Conservation (phyloP, 1,140 invertebrate species). For the Rhopalosiphum maidis region DNA sequence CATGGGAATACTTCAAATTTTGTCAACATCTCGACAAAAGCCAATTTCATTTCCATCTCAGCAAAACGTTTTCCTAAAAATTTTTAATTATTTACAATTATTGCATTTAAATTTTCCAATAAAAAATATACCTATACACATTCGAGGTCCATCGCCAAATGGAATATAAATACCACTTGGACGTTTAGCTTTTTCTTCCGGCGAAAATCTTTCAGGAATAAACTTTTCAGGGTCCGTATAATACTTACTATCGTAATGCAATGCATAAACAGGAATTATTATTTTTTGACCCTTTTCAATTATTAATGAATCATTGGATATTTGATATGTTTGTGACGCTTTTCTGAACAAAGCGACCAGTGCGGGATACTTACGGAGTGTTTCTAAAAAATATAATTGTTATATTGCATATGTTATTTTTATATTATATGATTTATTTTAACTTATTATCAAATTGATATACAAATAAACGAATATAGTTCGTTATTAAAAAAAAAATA, state of each 20-base stretch:
- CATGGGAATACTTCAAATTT: slow-evolving; percentile 22
- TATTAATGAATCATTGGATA: neutral
- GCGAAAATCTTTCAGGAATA: neutral
- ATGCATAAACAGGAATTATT: neutral
- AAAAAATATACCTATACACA: neutral
- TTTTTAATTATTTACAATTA: neutral
- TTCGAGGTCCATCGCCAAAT: neutral
- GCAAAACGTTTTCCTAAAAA: neutral
- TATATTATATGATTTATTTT: neutral
- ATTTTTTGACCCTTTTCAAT: neutral
- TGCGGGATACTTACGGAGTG: neutral
- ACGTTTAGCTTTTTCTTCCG: neutral
- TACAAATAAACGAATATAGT: neutral
- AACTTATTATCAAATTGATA: too few relatives aligned
- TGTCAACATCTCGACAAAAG: neutral
- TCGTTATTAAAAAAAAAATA: too few relatives aligned
- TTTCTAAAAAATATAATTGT: neutral
- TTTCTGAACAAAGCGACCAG: neutral
- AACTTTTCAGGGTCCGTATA: neutral
- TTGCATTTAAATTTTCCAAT: neutral
- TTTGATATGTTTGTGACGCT: neutral
- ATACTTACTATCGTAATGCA: neutral
- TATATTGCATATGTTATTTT: neutral
- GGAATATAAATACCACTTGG: neutral
- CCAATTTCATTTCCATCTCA: neutral